Evolutionary conservation across 2,113 vertebrate species (phyloP).

Genomic region (Aegotheles bennettii): DNA sequence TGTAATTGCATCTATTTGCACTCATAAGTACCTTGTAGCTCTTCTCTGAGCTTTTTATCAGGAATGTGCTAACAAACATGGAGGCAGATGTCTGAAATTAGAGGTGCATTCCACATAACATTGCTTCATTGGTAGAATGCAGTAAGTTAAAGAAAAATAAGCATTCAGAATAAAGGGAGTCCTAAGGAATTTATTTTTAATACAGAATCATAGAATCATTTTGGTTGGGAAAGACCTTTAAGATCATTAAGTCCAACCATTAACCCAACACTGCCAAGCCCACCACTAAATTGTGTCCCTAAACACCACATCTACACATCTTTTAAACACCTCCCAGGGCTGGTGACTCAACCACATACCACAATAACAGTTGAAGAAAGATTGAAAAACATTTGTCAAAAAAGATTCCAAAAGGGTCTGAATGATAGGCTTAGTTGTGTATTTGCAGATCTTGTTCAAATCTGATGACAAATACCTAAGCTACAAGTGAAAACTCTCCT

Average conservation of each 20-base stretch:
- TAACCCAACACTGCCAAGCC: no score
- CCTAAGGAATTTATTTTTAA: neutral
- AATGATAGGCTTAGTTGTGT: neutral
- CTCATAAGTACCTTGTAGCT: neutral
- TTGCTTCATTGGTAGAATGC: neutral
- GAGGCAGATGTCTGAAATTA: neutral
- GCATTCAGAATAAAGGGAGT: neutral
- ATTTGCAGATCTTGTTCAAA: neutral
- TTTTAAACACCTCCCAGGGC: no score
- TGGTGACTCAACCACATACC: no score
- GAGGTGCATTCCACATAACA: neutral
- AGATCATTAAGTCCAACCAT: no score
- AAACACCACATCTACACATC: no score
- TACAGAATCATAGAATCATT: no score
- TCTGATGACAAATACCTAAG: neutral
- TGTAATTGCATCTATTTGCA: neutral
- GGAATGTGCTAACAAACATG: neutral
- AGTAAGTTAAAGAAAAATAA: neutral
- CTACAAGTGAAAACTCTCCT: neutral
- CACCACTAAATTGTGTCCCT: no score
- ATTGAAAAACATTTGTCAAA: accelerated
- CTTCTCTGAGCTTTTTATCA: neutral
- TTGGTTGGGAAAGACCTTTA: no score
- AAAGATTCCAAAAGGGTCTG: neutral
- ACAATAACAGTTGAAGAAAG: no score